phyloP scores from a whole-genome alignment of 2,797 vertebrate genomes.

The Alca torda region DNA sequence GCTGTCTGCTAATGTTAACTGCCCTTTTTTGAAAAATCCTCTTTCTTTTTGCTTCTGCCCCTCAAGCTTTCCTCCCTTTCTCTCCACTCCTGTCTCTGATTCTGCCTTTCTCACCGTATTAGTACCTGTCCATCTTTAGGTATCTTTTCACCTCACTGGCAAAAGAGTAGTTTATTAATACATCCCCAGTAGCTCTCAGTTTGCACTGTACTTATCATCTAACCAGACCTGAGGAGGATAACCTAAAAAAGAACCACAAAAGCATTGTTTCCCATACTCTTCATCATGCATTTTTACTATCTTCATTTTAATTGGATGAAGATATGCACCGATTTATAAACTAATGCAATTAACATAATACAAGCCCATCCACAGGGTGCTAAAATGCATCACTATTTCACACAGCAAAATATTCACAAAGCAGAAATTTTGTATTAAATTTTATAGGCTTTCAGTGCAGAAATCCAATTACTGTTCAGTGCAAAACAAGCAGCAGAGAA shows the following conservation, averaged over 20 bases:
- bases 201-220: background rate
- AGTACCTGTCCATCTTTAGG: background rate
- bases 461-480: slow-evolving; percentile 57
- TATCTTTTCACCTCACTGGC: background rate
- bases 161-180: background rate
- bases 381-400: background rate
- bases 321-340: background rate
- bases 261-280: background rate
- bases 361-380: background rate
- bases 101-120: background rate
- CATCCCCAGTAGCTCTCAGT: background rate
- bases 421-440: slow-evolving; percentile 28
- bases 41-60: background rate
- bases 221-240: background rate
- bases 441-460: slow-evolving; percentile 28
- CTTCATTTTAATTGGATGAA: slow-evolving; percentile 14
- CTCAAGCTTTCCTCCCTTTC: background rate
- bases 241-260: background rate
- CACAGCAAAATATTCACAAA: slow-evolving; percentile 22
- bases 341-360: background rate
- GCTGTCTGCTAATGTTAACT: background rate
- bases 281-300: background rate
- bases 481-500: slow-evolving; percentile 24
- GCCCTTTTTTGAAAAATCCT: background rate
- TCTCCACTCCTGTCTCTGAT: background rate